These are phyloP conservation scores for Saturnia japonica DNA, from an alignment of 2,888 invertebrate species.

Conservation along the genomic window DNA sequence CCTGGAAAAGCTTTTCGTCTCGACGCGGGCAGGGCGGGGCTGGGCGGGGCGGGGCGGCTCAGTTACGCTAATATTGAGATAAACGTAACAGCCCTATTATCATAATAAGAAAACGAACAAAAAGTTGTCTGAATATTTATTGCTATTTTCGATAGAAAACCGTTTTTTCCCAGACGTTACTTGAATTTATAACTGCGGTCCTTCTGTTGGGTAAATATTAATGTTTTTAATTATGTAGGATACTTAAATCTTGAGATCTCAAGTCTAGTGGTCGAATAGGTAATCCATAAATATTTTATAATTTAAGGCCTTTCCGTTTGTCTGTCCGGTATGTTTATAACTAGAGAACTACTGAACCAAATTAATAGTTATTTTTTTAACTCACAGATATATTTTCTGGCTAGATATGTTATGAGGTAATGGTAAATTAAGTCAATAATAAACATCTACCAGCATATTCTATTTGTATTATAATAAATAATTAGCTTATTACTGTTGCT, in stretches of 20 bases:
- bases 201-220: neutral
- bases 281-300: neutral
- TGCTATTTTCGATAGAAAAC: neutral
- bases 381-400: too few relatives aligned
- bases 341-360: too few relatives aligned
- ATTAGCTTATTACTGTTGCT: too few relatives aligned
- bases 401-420: too few relatives aligned
- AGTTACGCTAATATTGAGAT: neutral
- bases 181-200: neutral
- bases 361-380: too few relatives aligned
- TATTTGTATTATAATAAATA: too few relatives aligned
- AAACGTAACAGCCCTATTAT: slow-evolving; percentile 6
- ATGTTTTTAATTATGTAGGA: neutral
- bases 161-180: neutral
- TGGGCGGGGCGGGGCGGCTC: too few relatives aligned
- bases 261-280: neutral
- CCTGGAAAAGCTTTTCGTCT: neutral
- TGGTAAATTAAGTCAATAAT: too few relatives aligned
- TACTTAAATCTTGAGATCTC: neutral
- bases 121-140: slow-evolving; percentile 1
- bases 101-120: slow-evolving; percentile 5
- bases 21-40: too few relatives aligned
- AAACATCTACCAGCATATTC: too few relatives aligned
- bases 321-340: too few relatives aligned
- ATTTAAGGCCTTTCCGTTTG: too few relatives aligned